Evolutionary conservation across 2,888 invertebrate genomes (phyloP).

Genomic region (Nebria brevicollis): DNA sequence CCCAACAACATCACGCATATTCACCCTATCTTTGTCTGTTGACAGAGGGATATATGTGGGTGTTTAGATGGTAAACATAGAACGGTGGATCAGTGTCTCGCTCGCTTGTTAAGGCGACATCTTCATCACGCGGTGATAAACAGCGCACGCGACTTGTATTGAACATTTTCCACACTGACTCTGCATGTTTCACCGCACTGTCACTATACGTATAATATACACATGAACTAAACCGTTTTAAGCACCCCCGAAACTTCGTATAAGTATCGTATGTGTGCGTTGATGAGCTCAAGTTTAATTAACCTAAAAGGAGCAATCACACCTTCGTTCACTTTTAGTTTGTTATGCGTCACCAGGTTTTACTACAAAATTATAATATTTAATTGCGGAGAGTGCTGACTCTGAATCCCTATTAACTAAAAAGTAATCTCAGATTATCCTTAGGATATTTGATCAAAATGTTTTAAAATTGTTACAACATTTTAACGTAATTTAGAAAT

Average conservation of each 20-base stretch:
- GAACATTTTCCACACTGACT: not conserved
- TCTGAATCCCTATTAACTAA: not conserved
- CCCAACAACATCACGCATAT: not conserved
- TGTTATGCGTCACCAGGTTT: not conserved
- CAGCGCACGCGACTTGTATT: conserved; percentile 15
- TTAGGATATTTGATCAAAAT: too few relatives aligned
- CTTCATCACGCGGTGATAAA: conserved; percentile 17
- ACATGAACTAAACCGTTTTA: not conserved
- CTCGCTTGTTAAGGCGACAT: conserved; percentile 21
- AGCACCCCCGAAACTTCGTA: not conserved
- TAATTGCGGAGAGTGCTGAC: not conserved
- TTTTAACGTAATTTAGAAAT: too few relatives aligned
- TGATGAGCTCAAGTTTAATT: not conserved
- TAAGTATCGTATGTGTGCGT: not conserved
- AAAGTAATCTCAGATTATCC: not conserved
- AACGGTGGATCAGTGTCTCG: conserved; percentile 16
- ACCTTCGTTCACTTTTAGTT: not conserved
- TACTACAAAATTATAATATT: not conserved
- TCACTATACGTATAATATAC: not conserved
- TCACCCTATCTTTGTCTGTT: conserved; percentile 2
- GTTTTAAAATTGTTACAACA: too few relatives aligned
- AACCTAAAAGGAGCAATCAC: conserved; percentile 1
- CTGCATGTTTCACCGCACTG: not conserved
- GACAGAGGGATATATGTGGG: conserved; percentile 14
- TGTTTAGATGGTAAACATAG: conserved; percentile 17